Evolutionary conservation across 2,113 vertebrate species (phyloP).

Genomic region (Syrrhaptes paradoxus): DNA sequence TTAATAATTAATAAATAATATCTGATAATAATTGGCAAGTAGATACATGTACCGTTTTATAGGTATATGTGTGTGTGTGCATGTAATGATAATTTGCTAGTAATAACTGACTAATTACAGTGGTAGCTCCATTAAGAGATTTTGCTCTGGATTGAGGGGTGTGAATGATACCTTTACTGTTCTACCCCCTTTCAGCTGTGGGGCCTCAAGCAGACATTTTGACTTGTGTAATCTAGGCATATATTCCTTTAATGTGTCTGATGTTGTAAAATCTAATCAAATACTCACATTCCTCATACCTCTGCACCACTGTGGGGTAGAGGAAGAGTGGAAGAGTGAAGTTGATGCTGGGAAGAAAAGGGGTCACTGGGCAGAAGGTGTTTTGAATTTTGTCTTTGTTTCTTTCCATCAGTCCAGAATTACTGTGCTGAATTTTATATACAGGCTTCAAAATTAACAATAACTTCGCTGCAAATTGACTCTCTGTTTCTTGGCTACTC

Average conservation of each 20-base stretch:
- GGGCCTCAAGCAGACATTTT: background rate
- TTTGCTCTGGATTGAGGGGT: background rate
- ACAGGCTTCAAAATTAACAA: background rate
- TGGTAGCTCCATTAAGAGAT: background rate
- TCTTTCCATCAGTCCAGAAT: background rate
- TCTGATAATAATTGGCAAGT: background rate
- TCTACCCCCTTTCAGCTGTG: background rate
- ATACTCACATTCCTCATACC: background rate
- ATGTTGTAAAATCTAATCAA: background rate
- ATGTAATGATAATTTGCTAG: background rate
- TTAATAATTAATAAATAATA: background rate
- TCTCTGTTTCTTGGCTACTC: background rate
- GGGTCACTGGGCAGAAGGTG: fast-evolving
- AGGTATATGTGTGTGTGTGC: background rate
- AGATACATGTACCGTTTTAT: background rate
- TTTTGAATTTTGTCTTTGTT: background rate
- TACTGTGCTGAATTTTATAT: background rate
- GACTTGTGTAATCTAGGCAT: background rate
- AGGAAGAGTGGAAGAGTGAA: background rate
- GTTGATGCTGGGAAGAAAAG: background rate
- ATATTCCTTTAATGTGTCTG: background rate
- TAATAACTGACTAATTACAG: background rate
- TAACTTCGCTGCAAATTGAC: background rate
- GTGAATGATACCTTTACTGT: background rate
- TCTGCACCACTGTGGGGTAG: background rate